Percentiles rank a stretch among this genome's conserved stretches.
Evolutionary conservation across 2,888 invertebrate species (phyloP).

Genomic region (Acrobasis consociella): DNA sequence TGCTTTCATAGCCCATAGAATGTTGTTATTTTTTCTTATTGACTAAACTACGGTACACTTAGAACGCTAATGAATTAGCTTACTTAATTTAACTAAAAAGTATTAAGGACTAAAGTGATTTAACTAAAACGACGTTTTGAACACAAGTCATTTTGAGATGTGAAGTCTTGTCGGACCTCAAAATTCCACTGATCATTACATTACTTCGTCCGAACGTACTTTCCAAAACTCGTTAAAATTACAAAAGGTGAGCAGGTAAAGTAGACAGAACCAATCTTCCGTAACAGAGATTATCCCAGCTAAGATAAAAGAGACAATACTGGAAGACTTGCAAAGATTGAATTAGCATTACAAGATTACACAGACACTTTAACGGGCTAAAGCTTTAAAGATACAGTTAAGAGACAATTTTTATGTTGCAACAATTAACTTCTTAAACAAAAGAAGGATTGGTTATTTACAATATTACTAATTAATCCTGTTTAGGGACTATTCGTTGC

Average conservation of each 20-base stretch:
- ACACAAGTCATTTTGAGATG: background rate
- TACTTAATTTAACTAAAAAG: no score
- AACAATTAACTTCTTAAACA: constrained; percentile 11
- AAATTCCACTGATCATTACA: constrained; percentile 41
- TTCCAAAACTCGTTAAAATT: constrained; percentile 61
- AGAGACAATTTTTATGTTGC: constrained; percentile 41
- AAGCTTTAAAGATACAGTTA: constrained; percentile 37
- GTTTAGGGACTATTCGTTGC: background rate
- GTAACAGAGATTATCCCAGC: constrained; percentile 57
- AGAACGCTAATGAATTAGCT: no score
- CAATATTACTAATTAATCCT: constrained; percentile 1
- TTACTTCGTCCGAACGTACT: constrained; percentile 47
- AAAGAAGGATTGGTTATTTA: background rate
- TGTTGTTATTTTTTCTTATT: no score
- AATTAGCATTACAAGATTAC: constrained; percentile 69
- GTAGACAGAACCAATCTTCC: constrained; percentile 56
- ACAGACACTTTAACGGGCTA: constrained; percentile 41
- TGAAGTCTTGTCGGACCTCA: background rate
- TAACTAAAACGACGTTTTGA: background rate
- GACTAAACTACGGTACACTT: no score
- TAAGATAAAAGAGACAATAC: constrained; percentile 57
- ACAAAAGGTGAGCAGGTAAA: constrained; percentile 57
- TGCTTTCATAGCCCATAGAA: no score
- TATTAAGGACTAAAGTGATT: no score
- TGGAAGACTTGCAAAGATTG: constrained; percentile 56